These are phyloP conservation scores for Caradrina clavipalpis DNA, from an alignment of 2,888 invertebrate species.

Conservation along the genomic window DNA sequence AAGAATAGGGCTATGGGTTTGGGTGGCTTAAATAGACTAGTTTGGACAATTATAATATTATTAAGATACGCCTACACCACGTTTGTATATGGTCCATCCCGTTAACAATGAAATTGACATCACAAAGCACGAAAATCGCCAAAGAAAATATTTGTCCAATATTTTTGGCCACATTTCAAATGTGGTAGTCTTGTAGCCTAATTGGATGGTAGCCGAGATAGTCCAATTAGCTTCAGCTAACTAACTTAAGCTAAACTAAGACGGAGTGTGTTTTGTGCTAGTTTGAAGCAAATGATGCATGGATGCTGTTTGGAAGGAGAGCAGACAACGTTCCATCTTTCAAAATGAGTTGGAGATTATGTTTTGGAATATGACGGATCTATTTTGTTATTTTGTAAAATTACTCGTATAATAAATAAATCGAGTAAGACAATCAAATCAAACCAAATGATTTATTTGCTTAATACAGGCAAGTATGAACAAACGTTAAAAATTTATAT, in stretches of 20 bases:
- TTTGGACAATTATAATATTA: too few relatives aligned
- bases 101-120: too few relatives aligned
- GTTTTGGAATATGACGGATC: not conserved
- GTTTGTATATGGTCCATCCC: too few relatives aligned
- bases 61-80: too few relatives aligned
- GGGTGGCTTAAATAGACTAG: too few relatives aligned
- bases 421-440: too few relatives aligned
- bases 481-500: too few relatives aligned
- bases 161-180: constrained; percentile 36
- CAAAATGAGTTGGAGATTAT: not conserved
- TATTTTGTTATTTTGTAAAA: not conserved
- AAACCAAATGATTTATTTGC: too few relatives aligned
- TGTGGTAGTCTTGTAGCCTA: constrained; percentile 28
- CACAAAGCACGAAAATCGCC: too few relatives aligned
- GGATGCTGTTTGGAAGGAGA: constrained; percentile 4
- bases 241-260: constrained; percentile 54
- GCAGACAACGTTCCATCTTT: constrained; percentile 9
- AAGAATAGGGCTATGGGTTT: too few relatives aligned
- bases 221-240: constrained; percentile 49
- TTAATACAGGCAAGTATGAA: too few relatives aligned
- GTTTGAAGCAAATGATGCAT: constrained; percentile 33
- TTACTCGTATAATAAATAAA: too few relatives aligned
- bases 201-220: constrained; percentile 41
- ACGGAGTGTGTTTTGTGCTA: constrained; percentile 43
- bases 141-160: not conserved